Evolutionary conservation across 2,797 vertebrate genomes (phyloP), one percentile per base, ranked within the genome.

Genomic region (Myripristis jacobus): DNA sequence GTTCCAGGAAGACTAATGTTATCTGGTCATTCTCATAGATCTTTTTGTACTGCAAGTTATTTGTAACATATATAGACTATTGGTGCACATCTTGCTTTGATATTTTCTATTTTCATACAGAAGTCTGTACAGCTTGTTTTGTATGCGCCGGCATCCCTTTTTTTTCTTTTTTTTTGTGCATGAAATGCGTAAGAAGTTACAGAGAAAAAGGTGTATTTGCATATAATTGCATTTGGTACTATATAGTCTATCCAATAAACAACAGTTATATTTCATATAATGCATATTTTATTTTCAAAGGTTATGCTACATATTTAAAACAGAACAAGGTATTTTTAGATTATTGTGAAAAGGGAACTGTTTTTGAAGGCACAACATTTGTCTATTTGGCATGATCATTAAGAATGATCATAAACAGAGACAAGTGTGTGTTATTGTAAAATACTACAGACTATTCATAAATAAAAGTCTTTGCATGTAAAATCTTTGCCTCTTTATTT

Each of bases 391-490:
- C 87, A 70, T 83, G 87, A 88, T 92, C 86, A 73, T 88, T 85
- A 48, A 75, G 73, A 88, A 88, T 88, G 89, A 85, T 92, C 87
- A 82, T 79, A 73, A 82, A 85, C 90, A 90, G 58, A 91, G 88
- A 86, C 89, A 90, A 59, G 81, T 85, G 81, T 91, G 91, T 92
- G 88, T 88, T 88, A 81, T 90, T 94, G 93, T 94, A 92, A 84
- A 92, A 90, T 90, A 85, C 79, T 92, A 79, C 89, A 92, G 89
- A 91, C 81, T 91, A 88, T 93, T 93, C 90, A 91, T 91, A 88
- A 95, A 95, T 95, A 94, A 95, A 93, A 93, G 82, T 91, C 81
- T 94, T 93, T 93, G 94, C 94, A 95, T 95, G 94, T 92, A 87
- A 81, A 61, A 52, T 31, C 22, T 25, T 62, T 79, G 75, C 53